These are phyloP conservation scores for Protosalanx chinensis DNA, from an alignment of 2,797 vertebrate species.

Conservation along the genomic window DNA sequence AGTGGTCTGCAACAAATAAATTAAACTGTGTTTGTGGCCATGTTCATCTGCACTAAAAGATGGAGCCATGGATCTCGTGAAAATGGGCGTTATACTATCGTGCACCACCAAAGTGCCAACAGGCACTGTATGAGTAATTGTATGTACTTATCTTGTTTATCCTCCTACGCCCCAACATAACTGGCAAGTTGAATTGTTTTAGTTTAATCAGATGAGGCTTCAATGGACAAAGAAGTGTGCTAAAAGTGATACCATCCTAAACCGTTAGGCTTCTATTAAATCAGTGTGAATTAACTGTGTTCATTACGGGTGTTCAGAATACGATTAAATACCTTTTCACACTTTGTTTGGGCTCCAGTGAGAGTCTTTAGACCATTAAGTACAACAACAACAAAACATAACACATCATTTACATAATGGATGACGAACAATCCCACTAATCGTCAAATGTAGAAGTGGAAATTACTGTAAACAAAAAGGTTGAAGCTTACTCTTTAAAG, in stretches of 20 bases:
- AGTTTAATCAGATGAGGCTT: neutral
- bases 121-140: neutral
- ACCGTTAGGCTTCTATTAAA: neutral
- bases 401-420: slow-evolving; percentile 6
- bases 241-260: neutral
- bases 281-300: neutral
- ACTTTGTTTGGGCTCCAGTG: neutral
- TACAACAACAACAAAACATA: slow-evolving; percentile 2
- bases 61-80: too few species aligned
- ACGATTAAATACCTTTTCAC: too few species aligned
- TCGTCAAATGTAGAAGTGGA: neutral
- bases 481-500: slow-evolving; percentile 1
- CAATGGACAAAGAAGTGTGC: neutral
- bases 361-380: neutral
- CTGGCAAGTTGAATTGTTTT: neutral
- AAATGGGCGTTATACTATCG: too few species aligned
- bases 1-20: too few species aligned
- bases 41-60: too few species aligned
- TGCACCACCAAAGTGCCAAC: neutral
- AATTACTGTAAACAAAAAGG: neutral
- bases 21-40: too few species aligned
- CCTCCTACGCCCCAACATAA: neutral
- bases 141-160: neutral
- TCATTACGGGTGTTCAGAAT: neutral
- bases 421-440: neutral